Percentiles rank a stretch among this genome's conserved stretches.
Conservation (phyloP, 2,113 vertebrate genomes). For the Numenius arquata region DNA sequence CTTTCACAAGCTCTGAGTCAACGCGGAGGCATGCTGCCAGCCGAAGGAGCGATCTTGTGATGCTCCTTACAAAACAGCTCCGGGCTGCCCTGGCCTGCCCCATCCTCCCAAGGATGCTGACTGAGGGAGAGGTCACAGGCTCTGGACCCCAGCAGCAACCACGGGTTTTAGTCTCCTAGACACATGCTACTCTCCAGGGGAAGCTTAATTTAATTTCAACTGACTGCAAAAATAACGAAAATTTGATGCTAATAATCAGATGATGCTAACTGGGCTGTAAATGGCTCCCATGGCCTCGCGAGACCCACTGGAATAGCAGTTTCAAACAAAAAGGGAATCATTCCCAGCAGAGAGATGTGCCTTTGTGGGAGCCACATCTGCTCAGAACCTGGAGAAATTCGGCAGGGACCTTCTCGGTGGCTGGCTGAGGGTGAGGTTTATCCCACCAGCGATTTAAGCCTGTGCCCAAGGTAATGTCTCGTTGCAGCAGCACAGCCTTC, state of each 20-base stretch:
- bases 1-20: neutral
- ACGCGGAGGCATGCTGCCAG: neutral
- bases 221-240: neutral
- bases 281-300: neutral
- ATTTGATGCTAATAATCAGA: neutral
- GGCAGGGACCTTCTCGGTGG: neutral
- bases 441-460: neutral
- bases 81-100: neutral
- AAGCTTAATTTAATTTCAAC: neutral
- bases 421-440: neutral
- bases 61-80: neutral
- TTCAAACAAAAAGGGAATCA: rapidly evolving
- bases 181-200: neutral
- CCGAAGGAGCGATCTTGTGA: neutral
- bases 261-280: neutral
- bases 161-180: neutral
- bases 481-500: neutral
- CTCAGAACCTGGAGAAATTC: neutral
- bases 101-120: neutral
- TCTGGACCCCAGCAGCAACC: neutral
- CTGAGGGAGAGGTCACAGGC: neutral
- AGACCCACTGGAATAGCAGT: neutral
- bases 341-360: neutral
- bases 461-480: neutral
- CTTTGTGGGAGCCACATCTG: neutral